Evolutionary conservation across 2,797 vertebrate species (phyloP), one percentile per base, ranked within the genome.

Genomic region (Iguana delicatissima): DNA sequence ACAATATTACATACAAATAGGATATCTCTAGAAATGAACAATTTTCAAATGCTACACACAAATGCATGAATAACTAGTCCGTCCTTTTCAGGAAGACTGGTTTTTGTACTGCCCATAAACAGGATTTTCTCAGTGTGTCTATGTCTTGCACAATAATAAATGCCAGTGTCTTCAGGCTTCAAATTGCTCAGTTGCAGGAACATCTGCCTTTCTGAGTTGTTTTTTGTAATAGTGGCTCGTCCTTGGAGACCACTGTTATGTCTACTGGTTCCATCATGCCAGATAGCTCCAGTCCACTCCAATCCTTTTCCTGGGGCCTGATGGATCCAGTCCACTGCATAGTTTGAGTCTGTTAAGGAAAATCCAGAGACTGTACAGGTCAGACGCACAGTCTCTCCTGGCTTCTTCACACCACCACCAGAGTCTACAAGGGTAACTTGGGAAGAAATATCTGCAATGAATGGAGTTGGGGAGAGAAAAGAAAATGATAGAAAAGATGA

Each of bases 81-180:
- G 8, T 46, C 8, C 9, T 46, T 79, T 46, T 32, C 80, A 82
- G 32, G 52, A 81, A 57, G 32, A 57, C 13, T 3, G 9, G 35
- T 42, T 10, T 57, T 69, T 84, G 62, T 35, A 69, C 22, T 29
- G 62, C 24, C 26, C 29, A 0, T 6, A 4, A 69, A 26, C 13
- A 69, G 7, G 26, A 8, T 69, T 50, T 69, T n/a, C 16, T 77
- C 74, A 64, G 6, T 76, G 79, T 82, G 79, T 20, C 20, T 3
- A 26, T 0, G 0, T 32, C 55, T 64, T 22, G 52, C 29, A 92
- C 92, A 94, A 55, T 86, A 91, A 92, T 92, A 92, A 35, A 55
- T 50, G 4, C 91, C 81, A 0, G 42, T 90, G 38, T 94, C 92
- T 46, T 74, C 89, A 62, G 85, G 6, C 8, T 87, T 90, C 52